These are phyloP conservation scores for Drosophila kanekoi DNA, from an alignment of 2,888 invertebrate genomes.

Conservation along the genomic window DNA sequence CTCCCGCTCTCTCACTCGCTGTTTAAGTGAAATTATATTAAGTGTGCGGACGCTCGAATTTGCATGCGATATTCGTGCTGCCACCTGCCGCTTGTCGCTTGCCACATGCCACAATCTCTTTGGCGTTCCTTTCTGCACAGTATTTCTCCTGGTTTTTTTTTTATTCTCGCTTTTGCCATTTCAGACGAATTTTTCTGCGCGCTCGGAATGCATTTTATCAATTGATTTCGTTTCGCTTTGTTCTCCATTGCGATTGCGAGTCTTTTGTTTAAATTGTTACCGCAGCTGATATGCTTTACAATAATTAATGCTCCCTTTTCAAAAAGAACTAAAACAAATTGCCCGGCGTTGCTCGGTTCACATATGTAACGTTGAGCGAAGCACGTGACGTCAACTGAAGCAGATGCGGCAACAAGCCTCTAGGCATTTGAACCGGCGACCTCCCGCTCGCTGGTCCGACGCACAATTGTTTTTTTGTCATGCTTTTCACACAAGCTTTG, in stretches of 20 bases:
- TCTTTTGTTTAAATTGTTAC: slow-evolving; percentile 26
- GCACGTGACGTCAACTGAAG: no score
- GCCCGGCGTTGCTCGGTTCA: no score
- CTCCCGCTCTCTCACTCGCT: slow-evolving; percentile 27
- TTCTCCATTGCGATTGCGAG: slow-evolving; percentile 17
- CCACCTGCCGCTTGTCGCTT: slow-evolving; percentile 16
- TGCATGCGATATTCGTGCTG: slow-evolving; percentile 72
- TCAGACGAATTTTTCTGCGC: slow-evolving; percentile 17
- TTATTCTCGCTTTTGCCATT: slow-evolving; percentile 6
- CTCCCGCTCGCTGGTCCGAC: no score
- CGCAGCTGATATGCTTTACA: slow-evolving; percentile 9
- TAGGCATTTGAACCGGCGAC: no score
- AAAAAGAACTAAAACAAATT: neutral
- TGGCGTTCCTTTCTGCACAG: slow-evolving; percentile 1
- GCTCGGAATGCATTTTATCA: slow-evolving; percentile 41
- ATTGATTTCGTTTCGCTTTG: slow-evolving; percentile 36
- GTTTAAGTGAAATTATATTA: slow-evolving; percentile 80
- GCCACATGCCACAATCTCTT: slow-evolving; percentile 27
- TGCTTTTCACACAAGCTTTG: no score
- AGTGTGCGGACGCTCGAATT: slow-evolving; percentile 76
- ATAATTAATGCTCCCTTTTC: slow-evolving; percentile 11
- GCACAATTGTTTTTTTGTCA: no score
- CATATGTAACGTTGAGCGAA: no score
- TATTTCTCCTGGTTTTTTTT: neutral
- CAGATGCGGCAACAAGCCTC: no score